phyloP scores from a whole-genome alignment of 2,888 invertebrate genomes.

The Trissolcus japonicus region DNA sequence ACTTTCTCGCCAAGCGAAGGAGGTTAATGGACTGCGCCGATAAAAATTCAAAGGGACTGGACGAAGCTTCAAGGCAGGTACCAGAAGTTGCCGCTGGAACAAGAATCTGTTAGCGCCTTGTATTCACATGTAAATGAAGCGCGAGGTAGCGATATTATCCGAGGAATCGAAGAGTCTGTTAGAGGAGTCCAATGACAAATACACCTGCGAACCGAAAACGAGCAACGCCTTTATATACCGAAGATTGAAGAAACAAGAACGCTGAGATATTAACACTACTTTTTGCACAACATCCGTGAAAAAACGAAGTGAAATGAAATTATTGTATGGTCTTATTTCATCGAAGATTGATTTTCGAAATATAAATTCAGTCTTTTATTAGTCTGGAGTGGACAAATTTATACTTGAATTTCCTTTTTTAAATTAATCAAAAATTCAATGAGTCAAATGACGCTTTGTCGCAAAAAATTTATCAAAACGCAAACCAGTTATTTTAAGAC shows the following conservation, averaged over 20 bases:
- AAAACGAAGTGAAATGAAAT: no score
- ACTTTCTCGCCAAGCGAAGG: conserved; percentile 52
- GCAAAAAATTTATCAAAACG: no score
- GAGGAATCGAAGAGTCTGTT: conserved; percentile 54
- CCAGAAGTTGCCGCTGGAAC: conserved; percentile 65
- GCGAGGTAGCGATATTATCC: conserved; percentile 59
- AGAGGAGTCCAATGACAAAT: conserved; percentile 51
- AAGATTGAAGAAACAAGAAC: neutral
- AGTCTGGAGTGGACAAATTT: no score
- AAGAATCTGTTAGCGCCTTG: conserved; percentile 72
- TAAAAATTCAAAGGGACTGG: conserved; percentile 56
- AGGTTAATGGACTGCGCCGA: conserved; percentile 64
- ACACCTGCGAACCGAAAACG: conserved; percentile 44
- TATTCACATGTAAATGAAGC: conserved; percentile 73
- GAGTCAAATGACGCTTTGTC: no score
- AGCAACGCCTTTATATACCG: neutral
- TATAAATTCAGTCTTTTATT: no score
- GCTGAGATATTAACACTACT: neutral
- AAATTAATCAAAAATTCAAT: no score
- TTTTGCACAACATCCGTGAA: neutral
- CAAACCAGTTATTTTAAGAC: no score
- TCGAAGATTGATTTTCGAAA: no score
- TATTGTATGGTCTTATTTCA: no score
- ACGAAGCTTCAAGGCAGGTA: conserved; percentile 53
- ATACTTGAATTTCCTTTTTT: no score